These are phyloP conservation scores for Elachura formosa DNA, from an alignment of 2,113 vertebrate genomes.

Conservation along the genomic window DNA sequence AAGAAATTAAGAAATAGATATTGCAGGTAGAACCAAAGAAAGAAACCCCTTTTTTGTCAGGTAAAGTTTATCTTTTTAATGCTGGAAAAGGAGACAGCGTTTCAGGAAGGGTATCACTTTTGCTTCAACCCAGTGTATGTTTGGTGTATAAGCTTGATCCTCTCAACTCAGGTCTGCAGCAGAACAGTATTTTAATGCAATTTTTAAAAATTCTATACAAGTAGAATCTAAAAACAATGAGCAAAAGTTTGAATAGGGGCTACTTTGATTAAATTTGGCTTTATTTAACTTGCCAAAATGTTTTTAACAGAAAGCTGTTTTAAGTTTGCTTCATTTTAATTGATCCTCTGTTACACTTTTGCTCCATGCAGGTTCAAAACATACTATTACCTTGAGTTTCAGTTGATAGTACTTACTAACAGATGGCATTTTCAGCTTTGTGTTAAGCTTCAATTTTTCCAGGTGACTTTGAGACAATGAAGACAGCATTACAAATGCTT, in stretches of 20 bases:
- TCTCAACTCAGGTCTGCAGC: background rate
- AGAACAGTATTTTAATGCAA: background rate
- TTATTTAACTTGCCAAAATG: background rate
- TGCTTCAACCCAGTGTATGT: background rate
- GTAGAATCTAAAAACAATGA: background rate
- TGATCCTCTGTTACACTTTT: background rate
- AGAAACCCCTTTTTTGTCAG: background rate
- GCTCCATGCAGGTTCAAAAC: background rate
- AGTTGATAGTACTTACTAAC: background rate
- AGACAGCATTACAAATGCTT: background rate
- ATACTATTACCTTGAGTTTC: background rate
- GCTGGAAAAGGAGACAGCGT: background rate
- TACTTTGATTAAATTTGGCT: background rate
- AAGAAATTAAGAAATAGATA: conserved; percentile 31
- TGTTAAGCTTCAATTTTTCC: background rate
- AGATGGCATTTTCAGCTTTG: background rate
- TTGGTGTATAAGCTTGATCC: background rate
- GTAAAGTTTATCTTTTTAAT: background rate
- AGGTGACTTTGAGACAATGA: background rate
- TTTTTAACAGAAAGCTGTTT: background rate
- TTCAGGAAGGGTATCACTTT: background rate
- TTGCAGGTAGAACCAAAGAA: background rate
- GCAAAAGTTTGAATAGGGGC: background rate
- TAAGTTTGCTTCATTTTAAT: background rate
- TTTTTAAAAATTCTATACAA: background rate